Percentiles rank a stretch among this genome's conserved stretches.
Conservation (phyloP, 2,113 vertebrate genomes). For the Chelonoidis abingdonii region DNA sequence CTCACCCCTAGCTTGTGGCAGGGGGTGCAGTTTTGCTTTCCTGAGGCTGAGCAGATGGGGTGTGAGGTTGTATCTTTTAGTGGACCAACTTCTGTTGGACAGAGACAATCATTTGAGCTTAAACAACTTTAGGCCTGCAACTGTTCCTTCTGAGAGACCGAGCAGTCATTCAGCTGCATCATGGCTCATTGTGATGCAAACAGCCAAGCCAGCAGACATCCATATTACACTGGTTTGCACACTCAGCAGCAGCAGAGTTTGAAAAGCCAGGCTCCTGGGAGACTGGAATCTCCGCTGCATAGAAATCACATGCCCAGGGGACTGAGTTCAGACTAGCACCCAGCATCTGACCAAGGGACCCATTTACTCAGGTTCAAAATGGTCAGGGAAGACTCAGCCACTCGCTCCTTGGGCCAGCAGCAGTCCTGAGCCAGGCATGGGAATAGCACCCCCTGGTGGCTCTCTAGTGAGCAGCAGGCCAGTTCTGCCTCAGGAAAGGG, state of each 20-base stretch:
- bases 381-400: fast-evolving
- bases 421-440: neutral
- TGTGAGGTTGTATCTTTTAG: neutral
- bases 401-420: fast-evolving
- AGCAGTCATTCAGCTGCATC: neutral
- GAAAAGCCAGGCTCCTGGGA: neutral
- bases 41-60: too few relatives aligned
- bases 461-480: neutral
- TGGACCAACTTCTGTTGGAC: neutral
- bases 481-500: neutral
- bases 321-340: neutral
- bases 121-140: fast-evolving
- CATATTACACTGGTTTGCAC: fast-evolving
- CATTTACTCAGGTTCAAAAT: too few relatives aligned
- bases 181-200: neutral
- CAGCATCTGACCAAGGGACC: neutral
- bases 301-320: neutral
- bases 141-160: fast-evolving
- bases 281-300: neutral
- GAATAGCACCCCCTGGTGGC: neutral
- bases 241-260: fast-evolving
- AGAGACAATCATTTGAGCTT: neutral
- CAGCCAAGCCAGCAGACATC: neutral
- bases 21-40: neutral
- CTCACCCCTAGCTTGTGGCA: neutral